phyloP scores from a whole-genome alignment of 2,113 vertebrate genomes.

The Lontra canadensis region DNA sequence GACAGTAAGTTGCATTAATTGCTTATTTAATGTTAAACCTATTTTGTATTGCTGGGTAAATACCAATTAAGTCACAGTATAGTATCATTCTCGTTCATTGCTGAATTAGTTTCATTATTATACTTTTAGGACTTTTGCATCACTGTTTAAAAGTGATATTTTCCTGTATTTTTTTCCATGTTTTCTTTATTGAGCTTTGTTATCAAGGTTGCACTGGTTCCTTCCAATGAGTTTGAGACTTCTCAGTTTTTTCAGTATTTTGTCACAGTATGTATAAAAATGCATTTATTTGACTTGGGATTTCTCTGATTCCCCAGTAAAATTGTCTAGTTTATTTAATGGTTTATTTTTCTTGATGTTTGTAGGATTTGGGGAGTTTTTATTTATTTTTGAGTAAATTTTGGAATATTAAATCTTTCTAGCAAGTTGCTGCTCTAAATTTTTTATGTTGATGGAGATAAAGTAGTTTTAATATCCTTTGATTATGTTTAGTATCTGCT shows the following conservation, averaged over 20 bases:
- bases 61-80: not conserved
- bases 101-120: not conserved
- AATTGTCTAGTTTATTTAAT: not conserved
- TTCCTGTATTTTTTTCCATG: not conserved
- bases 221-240: not conserved
- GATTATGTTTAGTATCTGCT: not conserved
- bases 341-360: not conserved
- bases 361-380: not conserved
- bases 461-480: conserved; percentile 20
- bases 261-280: not conserved
- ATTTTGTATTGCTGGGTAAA: not conserved
- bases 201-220: not conserved
- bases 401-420: not conserved
- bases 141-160: not conserved
- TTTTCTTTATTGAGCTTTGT: not conserved
- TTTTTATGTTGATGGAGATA: not conserved
- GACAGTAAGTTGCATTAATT: not conserved
- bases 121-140: not conserved
- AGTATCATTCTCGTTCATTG: not conserved
- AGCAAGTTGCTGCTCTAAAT: not conserved
- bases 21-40: not conserved
- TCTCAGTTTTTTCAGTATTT: not conserved
- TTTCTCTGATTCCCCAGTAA: not conserved
- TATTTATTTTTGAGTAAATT: conserved; percentile 10
- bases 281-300: not conserved